Evolutionary conservation across 2,888 invertebrate genomes (phyloP).

Genomic region (Tribolium freemani): DNA sequence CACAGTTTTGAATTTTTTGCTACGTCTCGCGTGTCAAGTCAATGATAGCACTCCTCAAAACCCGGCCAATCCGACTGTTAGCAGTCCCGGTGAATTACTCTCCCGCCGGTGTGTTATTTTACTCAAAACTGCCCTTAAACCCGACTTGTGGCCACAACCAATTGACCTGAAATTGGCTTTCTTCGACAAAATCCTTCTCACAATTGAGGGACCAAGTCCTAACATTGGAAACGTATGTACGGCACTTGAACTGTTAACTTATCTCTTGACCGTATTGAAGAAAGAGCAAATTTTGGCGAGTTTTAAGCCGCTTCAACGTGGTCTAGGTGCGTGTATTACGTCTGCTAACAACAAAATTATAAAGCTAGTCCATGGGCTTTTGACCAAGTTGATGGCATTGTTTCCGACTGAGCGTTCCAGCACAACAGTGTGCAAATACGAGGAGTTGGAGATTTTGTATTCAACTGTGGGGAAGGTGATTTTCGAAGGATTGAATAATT

Average conservation of each 20-base stretch:
- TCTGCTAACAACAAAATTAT: constrained; percentile 92
- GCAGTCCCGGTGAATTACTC: constrained; percentile 77
- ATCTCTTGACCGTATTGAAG: constrained; percentile 86
- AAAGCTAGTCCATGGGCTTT: constrained; percentile 87
- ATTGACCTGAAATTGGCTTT: constrained; percentile 92
- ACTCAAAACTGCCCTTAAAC: constrained; percentile 90
- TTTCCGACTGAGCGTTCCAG: constrained; percentile 91
- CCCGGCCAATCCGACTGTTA: constrained; percentile 67
- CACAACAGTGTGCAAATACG: constrained; percentile 85
- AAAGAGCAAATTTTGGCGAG: constrained; percentile 88
- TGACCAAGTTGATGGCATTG: constrained; percentile 89
- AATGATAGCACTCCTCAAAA: constrained; percentile 74
- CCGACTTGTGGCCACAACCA: constrained; percentile 94
- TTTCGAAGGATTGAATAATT: constrained; percentile 87
- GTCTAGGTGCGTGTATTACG: constrained; percentile 88
- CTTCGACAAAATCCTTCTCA: constrained; percentile 86
- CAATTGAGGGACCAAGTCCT: constrained; percentile 74
- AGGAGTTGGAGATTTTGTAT: constrained; percentile 92
- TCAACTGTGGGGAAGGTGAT: constrained; percentile 90
- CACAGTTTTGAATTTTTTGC: constrained; percentile 90
- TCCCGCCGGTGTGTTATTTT: constrained; percentile 87
- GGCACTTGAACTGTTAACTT: constrained; percentile 90
- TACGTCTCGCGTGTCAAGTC: constrained; percentile 92
- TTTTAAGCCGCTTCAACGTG: constrained; percentile 89
- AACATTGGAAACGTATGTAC: constrained; percentile 92